Base-by-base conservation (phyloP, 2,113 vertebrate species). In the Heterochromis multidens region DNA sequence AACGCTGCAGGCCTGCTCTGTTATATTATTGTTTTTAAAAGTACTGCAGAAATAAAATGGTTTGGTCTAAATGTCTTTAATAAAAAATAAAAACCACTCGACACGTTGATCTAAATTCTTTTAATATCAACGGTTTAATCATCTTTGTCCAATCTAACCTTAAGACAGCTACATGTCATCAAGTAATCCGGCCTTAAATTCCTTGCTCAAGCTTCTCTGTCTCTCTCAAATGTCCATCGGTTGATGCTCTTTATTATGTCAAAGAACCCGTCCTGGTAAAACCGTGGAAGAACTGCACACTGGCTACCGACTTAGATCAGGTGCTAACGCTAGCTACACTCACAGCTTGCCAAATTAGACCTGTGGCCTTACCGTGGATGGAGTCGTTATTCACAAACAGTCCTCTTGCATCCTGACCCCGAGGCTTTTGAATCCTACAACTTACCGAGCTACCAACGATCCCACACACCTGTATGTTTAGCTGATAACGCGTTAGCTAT, bases 321-420 rank as follows among this genome's bases (percentile, higher is more conserved):
- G 57, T 52, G 29, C 58, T 63, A 84, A n/a, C 7, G 21, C 70
- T 82, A 77, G 29, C 35, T 16, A 12, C 49, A 46, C 3, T n/a
- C 3, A 17, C 10, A 2, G 0, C 31, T 52, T 23, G 3, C 2
- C 27, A 70, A 27, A 40, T 46, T 23, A 70, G 40, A 27, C 37
- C 65, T 23, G 37, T 46, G 23, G 37, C 62, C 92, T 91, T 59
- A 92, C 91, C 89, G 88, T 81, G 31, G 67, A 63, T 83, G n/a
- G n/a, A 56, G 40, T 88, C 78, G 65, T 56, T 80, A 58, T 79
- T 93, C 86, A 93, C 81, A 81, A 40, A 82, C 60, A 76, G 60
- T 77, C 80, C 78, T 84, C 89, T 90, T 33, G 65, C 92, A 92
- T 93, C 46, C n/a, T 93, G 46, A n/a, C 37, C 63, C 62, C 62